Conservation (phyloP, 1,140 invertebrate genomes). For the Bombus fervidus region DNA sequence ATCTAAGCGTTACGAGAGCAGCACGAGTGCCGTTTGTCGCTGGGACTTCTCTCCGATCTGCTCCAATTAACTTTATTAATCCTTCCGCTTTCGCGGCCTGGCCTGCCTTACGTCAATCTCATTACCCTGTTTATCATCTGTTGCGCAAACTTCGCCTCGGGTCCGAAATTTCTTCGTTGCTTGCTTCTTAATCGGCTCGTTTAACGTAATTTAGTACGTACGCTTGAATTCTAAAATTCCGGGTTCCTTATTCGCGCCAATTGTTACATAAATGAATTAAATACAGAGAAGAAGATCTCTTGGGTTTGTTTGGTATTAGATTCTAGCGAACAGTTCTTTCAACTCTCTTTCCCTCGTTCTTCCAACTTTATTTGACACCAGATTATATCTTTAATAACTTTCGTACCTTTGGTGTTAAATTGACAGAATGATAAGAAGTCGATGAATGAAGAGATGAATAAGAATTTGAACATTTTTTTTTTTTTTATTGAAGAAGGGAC, state of each 20-base stretch:
- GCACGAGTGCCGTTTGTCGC: slow-evolving; percentile 68
- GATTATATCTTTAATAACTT: too few relatives aligned
- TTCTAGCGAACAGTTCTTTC: not conserved
- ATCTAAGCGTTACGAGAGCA: slow-evolving; percentile 65
- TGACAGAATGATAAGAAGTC: not conserved
- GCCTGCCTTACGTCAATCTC: slow-evolving; percentile 72
- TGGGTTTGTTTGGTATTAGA: not conserved
- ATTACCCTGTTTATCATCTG: slow-evolving; percentile 53
- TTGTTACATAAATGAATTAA: not conserved
- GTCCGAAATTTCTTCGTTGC: not conserved
- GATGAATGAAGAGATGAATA: not conserved
- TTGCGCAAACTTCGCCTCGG: slow-evolving; percentile 23
- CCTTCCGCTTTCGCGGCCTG: slow-evolving; percentile 74
- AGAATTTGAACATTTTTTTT: not conserved
- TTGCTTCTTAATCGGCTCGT: not conserved
- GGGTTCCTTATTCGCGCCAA: not conserved
- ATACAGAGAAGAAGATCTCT: not conserved
- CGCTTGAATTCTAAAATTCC: not conserved
- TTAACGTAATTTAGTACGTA: not conserved
- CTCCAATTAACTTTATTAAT: slow-evolving; percentile 77
- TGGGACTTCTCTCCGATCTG: slow-evolving; percentile 71
- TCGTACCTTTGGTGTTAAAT: too few relatives aligned
- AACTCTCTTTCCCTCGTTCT: not conserved
- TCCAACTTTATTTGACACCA: not conserved
- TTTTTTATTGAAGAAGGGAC: not conserved